Conservation (phyloP, 2,797 vertebrate genomes). For the Sebastes trivittatus region DNA sequence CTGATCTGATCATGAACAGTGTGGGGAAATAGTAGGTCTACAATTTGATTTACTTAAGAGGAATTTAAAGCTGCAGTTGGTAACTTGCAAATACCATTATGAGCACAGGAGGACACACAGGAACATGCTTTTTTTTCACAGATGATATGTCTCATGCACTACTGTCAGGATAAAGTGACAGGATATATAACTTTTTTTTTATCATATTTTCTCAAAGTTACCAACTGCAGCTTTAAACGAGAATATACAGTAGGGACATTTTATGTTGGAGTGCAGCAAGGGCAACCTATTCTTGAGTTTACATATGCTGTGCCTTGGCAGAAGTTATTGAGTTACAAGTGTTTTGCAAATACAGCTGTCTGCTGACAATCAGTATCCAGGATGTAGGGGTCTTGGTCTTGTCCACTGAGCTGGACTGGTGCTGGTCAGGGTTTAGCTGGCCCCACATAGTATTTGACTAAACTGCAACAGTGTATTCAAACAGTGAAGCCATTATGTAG, state of each 20-base stretch:
- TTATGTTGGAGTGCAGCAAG: not conserved
- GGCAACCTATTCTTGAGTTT: not conserved
- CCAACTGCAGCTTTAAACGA: too few relatives aligned
- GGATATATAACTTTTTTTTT: too few relatives aligned
- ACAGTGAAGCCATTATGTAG: not conserved
- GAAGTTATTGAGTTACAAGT: not conserved
- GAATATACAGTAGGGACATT: not conserved
- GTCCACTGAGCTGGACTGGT: not conserved
- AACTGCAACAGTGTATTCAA: not conserved
- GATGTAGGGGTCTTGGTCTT: not conserved
- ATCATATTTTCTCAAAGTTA: too few relatives aligned
- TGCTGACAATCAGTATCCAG: not conserved
- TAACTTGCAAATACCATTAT: too few relatives aligned
- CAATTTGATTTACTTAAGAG: not conserved
- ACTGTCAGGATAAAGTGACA: too few relatives aligned
- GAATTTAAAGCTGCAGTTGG: not conserved
- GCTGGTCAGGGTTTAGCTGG: not conserved
- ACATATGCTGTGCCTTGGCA: not conserved
- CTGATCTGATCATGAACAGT: not conserved
- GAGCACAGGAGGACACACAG: fast-evolving
- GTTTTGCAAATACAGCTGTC: fast-evolving
- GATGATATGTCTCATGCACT: too few relatives aligned
- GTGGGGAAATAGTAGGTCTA: fast-evolving
- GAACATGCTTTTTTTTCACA: too few relatives aligned
- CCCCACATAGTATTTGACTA: not conserved